Base-by-base conservation (phyloP, 2,797 vertebrate species). In the Melanotaenia boesemani region DNA sequence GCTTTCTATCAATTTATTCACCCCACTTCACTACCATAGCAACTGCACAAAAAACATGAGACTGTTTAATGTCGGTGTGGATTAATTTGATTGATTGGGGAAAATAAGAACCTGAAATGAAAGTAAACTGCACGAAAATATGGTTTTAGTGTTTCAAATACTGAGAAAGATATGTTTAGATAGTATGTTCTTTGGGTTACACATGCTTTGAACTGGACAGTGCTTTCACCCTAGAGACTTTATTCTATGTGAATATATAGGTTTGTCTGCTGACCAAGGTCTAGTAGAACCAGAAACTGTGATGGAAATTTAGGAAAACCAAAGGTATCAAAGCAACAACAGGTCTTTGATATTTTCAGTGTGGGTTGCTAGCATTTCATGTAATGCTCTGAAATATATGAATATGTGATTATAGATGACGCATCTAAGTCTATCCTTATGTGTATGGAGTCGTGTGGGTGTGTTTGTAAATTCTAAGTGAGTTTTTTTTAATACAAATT, bases 1-100 rank as follows among this genome's bases (percentile, higher is more conserved):
- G 89, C 88, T 92, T 85, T 89, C 86, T 79, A 76, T 89, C 86
- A 85, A 89, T 92, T 90, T 91, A 68, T 72, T 63, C 62, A 36
- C 56, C 34, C 68, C 48, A 56, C 79, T 79, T 77, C 71, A 74
- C 80, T 46, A 68, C 62, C 82, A 69, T 73, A 52, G 87, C 54
- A 79, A 84, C 72, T 55, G 20, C 46, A 62, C 69, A 74, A 68
- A 84, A 86, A 63, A 64, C 85, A 50, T 1, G 44, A 20, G 28
- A 60, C 61, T 63, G 58, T 56, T 68, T 78, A 10, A 4, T 72
- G 52, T 70, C 74, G 61, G 67, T 59, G 24, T 56, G 66, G 22
- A n/a, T 26, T 80, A 72, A 80, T 85, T 77, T 64, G 20, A 32
- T 74, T 86, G 76, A 89, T 72, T 71, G 68, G 9, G 26, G 37